Base-by-base conservation (phyloP, 2,797 vertebrate species). In the Hemibagrus guttatus region DNA sequence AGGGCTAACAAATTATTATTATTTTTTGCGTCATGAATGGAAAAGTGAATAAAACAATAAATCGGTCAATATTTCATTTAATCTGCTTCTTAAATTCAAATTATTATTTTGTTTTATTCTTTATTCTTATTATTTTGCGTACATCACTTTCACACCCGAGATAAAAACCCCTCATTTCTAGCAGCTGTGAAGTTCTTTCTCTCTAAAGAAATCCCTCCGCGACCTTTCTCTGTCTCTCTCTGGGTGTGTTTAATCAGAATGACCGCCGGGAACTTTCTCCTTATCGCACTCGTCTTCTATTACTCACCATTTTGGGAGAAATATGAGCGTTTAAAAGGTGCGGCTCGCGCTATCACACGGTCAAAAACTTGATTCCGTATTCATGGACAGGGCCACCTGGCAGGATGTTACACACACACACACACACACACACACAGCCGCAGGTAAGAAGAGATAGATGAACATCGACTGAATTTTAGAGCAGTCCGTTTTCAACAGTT, bases 281-380 rank as follows among this genome's bases (percentile, higher is more conserved):
- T 84, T 84, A 74, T 84, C 82, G 64, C 3, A 16, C 52, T 83
- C 66, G 64, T 69, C 49, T 66, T 84, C 68, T 71, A 84, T 84
- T 84, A 84, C 82, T 72, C 64, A 35, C 82, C 26, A 84, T 84
- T 72, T 71, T 46, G 66, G 68, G 52, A 71, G 68, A 66, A 81
- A 83, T 69, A 83, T 83, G 49, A 69, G 81, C 61, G 17, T 84
- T 84, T 71, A 56, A 71, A 84, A 84, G 16, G 31, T 19, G 19
- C 3, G 7, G 35, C 69, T 75, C 56, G 0, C 56, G 26, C 83
- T 84, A 52, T 75, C 83, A 61, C 21, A 79, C 76, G 14, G 76
- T 59, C 11, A 17, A 79, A 59, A 58, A 21, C 31, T 31, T 39
- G 11, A 64, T 54, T 85, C 75, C 6, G 39, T 80, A 79, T 85